Evolutionary conservation across 2,888 invertebrate species (phyloP).

Genomic region (Drosophila algonquin): DNA sequence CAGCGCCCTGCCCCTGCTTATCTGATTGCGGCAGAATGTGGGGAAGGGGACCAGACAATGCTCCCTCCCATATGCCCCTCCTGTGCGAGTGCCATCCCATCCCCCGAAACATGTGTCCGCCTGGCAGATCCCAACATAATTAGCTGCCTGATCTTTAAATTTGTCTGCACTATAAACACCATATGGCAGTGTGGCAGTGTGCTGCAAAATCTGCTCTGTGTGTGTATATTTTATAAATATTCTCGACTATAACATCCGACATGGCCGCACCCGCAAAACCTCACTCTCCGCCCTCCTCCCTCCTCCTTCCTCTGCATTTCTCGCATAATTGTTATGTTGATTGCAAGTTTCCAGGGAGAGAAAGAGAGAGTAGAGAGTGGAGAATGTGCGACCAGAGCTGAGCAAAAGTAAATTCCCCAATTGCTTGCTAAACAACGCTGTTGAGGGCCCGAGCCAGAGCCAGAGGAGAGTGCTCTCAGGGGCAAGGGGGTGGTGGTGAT

Average conservation of each 20-base stretch:
- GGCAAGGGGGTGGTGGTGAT: neutral
- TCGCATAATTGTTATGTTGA: conserved; percentile 75
- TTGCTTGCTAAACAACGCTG: conserved; percentile 52
- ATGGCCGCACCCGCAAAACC: conserved; percentile 2
- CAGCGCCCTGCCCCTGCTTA: conserved; percentile 64
- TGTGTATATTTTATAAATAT: neutral
- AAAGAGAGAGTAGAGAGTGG: neutral
- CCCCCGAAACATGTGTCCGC: conserved; percentile 55
- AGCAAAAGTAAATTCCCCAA: conserved; percentile 51
- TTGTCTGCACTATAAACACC: conserved; percentile 62
- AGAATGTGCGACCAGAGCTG: conserved; percentile 27
- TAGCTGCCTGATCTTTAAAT: conserved; percentile 64
- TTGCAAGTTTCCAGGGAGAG: conserved; percentile 62
- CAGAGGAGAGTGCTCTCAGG: neutral
- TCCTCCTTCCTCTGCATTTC: conserved; percentile 7
- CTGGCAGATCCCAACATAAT: conserved; percentile 51
- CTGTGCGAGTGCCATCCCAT: neutral
- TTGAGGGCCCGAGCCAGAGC: conserved; percentile 20
- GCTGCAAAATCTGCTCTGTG: conserved; percentile 2
- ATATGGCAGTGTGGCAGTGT: conserved; percentile 30
- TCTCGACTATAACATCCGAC: neutral
- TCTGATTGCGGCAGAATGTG: conserved; percentile 45
- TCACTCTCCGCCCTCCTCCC: conserved; percentile 3
- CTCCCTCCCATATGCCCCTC: conserved; percentile 7
- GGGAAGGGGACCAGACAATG: conserved; percentile 53